These are phyloP conservation scores for Solea senegalensis DNA, from an alignment of 2,113 vertebrate genomes.

Conservation along the genomic window DNA sequence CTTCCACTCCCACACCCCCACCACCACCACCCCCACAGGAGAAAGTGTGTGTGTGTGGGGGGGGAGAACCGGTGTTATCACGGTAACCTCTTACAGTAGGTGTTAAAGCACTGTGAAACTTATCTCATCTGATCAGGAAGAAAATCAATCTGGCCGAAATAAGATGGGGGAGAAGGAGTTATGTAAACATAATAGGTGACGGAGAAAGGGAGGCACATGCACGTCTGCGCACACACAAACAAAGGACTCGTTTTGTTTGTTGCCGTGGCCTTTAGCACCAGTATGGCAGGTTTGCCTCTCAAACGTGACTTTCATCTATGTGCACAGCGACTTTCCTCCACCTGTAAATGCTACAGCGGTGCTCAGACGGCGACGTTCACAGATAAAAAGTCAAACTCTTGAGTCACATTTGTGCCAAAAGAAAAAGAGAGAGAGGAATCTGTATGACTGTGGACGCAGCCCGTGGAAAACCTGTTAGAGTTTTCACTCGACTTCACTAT, in stretches of 20 bases:
- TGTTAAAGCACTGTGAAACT: constrained; percentile 76
- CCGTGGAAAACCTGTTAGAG: constrained; percentile 55
- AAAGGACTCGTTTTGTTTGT: constrained; percentile 56
- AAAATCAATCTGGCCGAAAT: constrained; percentile 62
- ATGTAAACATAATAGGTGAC: constrained; percentile 70
- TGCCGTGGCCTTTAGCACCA: constrained; percentile 53
- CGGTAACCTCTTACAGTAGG: constrained; percentile 69
- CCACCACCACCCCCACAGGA: constrained; percentile 5
- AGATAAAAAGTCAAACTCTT: constrained; percentile 2
- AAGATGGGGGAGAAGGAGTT: constrained; percentile 57
- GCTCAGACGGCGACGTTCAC: not conserved
- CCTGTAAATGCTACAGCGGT: constrained; percentile 3
- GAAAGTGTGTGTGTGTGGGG: not conserved
- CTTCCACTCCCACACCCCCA: not conserved
- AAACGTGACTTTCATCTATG: constrained; percentile 25
- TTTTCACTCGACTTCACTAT: constrained; percentile 67
- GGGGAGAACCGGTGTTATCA: constrained; percentile 56
- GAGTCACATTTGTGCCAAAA: constrained; percentile 28
- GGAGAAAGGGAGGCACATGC: constrained; percentile 17
- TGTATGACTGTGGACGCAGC: constrained; percentile 23
- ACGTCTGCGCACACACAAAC: constrained; percentile 6
- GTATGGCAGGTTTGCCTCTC: constrained; percentile 44
- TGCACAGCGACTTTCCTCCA: constrained; percentile 11
- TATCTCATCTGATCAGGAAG: constrained; percentile 77
- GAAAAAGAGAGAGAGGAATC: constrained; percentile 29